Evolutionary conservation across 2,797 vertebrate genomes (phyloP).

Genomic region (Acanthurus lineatus): DNA sequence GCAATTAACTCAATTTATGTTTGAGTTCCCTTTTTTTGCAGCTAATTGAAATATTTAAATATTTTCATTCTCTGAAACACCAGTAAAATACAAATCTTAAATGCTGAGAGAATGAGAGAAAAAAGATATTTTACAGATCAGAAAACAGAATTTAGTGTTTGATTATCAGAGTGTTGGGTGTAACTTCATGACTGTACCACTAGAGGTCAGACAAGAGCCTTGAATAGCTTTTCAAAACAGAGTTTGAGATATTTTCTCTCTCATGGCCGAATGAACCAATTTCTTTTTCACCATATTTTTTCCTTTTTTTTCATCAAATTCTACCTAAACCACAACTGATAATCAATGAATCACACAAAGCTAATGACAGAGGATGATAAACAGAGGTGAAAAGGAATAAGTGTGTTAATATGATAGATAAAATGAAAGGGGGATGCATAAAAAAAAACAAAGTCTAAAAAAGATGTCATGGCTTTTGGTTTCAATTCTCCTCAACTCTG

Average conservation of each 20-base stretch:
- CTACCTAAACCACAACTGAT: slow-evolving; percentile 1
- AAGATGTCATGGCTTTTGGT: slow-evolving; percentile 52
- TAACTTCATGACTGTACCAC: background rate
- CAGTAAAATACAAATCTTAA: background rate
- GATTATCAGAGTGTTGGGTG: background rate
- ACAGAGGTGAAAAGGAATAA: slow-evolving; percentile 12
- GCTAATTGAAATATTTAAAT: background rate
- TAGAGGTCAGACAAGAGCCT: slow-evolving; percentile 67
- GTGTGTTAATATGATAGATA: background rate
- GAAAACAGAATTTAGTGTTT: background rate
- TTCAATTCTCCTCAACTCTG: slow-evolving; percentile 29
- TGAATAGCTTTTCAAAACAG: background rate
- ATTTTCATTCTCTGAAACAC: background rate
- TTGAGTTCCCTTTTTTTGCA: slow-evolving; percentile 9
- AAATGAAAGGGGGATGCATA: background rate
- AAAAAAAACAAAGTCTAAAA: slow-evolving; percentile 14
- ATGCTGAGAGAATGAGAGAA: background rate
- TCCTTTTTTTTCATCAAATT: background rate
- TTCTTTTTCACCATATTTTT: no score
- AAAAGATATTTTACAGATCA: background rate
- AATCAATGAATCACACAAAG: background rate
- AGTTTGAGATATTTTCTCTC: background rate
- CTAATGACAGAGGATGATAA: background rate
- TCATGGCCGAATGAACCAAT: background rate
- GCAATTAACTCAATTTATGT: slow-evolving; percentile 9